These are phyloP conservation scores for Antennarius maculatus DNA, from an alignment of 2,797 vertebrate species.

Conservation along the genomic window DNA sequence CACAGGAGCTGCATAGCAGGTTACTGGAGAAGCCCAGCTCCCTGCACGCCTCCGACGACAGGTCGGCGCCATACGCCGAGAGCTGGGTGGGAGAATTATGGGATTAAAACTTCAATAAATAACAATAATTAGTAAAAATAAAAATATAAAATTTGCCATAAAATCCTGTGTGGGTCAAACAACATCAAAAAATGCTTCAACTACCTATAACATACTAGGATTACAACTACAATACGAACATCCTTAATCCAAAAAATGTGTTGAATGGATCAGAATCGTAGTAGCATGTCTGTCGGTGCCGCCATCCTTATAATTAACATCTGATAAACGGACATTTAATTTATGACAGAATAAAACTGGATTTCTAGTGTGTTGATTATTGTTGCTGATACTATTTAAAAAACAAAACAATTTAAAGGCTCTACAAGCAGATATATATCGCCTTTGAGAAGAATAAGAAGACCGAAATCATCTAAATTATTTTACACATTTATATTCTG, in stretches of 20 bases:
- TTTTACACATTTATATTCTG: too few relatives aligned
- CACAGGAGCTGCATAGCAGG: conserved; percentile 96
- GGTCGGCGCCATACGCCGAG: conserved; percentile 83
- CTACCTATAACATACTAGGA: too few relatives aligned
- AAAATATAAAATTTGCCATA: background rate
- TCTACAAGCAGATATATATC: too few relatives aligned
- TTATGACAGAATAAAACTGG: too few relatives aligned
- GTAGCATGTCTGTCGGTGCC: too few relatives aligned
- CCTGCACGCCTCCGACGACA: conserved; percentile 94
- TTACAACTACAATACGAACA: background rate
- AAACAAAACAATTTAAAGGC: too few relatives aligned
- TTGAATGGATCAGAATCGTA: background rate
- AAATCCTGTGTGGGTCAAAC: background rate
- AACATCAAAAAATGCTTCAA: background rate
- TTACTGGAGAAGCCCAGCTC: conserved; percentile 98
- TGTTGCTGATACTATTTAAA: background rate
- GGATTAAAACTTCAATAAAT: too few relatives aligned
- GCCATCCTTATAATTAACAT: too few relatives aligned
- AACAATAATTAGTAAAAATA: background rate
- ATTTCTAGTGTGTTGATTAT: background rate
- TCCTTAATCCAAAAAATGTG: background rate
- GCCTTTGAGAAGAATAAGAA: background rate
- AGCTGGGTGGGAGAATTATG: conserved; percentile 75
- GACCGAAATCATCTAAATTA: background rate
- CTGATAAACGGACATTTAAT: too few relatives aligned